phyloP scores from a whole-genome alignment of 64 coral and sea anemone genomes.

The Astreopora myriophthalma region DNA sequence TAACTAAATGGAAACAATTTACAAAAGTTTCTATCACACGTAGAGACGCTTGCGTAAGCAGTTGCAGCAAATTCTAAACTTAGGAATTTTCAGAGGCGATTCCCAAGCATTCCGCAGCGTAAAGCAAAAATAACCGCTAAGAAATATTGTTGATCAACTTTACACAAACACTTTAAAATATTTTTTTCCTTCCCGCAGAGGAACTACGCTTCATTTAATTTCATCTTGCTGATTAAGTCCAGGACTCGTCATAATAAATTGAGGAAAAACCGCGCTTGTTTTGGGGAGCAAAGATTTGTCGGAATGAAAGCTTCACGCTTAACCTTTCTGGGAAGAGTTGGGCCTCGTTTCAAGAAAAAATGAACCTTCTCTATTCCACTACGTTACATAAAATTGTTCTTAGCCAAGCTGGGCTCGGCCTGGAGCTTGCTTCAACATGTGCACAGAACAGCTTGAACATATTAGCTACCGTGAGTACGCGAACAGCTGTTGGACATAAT shows the following conservation, averaged over 20 bases:
- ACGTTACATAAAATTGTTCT: background rate
- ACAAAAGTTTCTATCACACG: background rate
- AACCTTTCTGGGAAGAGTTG: background rate
- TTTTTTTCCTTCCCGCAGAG: slow-evolving; percentile 49
- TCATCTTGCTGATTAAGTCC: slow-evolving; percentile 50
- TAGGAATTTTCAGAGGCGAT: background rate
- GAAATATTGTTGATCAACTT: slow-evolving; percentile 51
- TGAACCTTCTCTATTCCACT: background rate
- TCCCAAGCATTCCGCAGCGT: background rate
- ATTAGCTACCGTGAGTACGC: slow-evolving; percentile 67
- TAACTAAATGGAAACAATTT: background rate
- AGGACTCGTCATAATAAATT: slow-evolving; percentile 44
- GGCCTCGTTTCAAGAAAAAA: background rate
- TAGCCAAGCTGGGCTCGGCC: background rate
- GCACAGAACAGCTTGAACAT: slow-evolving; percentile 21
- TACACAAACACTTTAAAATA: slow-evolving; percentile 53
- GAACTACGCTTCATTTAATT: slow-evolving; percentile 20
- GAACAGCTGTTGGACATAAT: slow-evolving; percentile 64
- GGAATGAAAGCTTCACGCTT: background rate
- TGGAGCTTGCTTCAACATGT: background rate
- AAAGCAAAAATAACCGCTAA: background rate
- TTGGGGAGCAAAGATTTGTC: background rate
- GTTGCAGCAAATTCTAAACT: too few relatives aligned
- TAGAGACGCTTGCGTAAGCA: background rate
- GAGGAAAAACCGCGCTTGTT: slow-evolving; percentile 3